Evolutionary conservation across 2,797 vertebrate genomes (phyloP), one percentile per base, ranked within the genome.

Genomic region (Poecilia velifera): DNA sequence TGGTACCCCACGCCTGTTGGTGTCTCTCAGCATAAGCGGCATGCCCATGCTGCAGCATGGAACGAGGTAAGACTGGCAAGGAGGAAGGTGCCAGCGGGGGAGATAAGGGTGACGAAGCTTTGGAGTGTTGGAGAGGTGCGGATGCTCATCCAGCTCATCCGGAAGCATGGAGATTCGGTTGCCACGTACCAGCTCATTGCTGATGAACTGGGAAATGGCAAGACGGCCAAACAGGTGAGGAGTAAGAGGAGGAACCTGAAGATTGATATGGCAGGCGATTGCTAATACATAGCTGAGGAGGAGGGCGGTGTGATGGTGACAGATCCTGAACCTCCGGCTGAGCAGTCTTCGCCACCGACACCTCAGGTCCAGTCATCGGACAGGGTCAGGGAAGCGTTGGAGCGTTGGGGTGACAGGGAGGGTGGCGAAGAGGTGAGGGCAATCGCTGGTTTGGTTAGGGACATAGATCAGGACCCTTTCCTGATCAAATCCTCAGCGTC

Each of bases 391-490:
- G 47, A 49, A 20, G 16, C 18, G 16, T 2, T 49, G 18, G 47
- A 0, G 0, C 0, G 3, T 3, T 46, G 12, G 45, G 45, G 45
- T 3, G 45, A 13, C 45, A 14, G 45, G 1, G 45, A 14, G 0
- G 45, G 45, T 46, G 45, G 13, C 13, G 12, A 46, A 4, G 45
- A 46, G 45, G 45, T 46, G 45, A 46, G 13, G 45, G 45, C 12
- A 4, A 46, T 46, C 12, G 10, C 68, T 28, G 41, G 1, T 14
- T 43, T 43, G 41, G 25, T 71, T 5, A 71, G 41, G 68, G 68
- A 71, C 0, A 25, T n/a, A 0, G 41, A 71, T 71, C 68, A 45
- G 68, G 5, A 71, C 4, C 68, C 41, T 71, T 10, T 4, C 0
- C 41, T 71, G 68, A 45, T 70, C 8, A 20, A 70, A 8, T 25